Evolutionary conservation across 2,113 vertebrate species (phyloP), one percentile per base, ranked within the genome.

Genomic region (Tragelaphus buxtoni): DNA sequence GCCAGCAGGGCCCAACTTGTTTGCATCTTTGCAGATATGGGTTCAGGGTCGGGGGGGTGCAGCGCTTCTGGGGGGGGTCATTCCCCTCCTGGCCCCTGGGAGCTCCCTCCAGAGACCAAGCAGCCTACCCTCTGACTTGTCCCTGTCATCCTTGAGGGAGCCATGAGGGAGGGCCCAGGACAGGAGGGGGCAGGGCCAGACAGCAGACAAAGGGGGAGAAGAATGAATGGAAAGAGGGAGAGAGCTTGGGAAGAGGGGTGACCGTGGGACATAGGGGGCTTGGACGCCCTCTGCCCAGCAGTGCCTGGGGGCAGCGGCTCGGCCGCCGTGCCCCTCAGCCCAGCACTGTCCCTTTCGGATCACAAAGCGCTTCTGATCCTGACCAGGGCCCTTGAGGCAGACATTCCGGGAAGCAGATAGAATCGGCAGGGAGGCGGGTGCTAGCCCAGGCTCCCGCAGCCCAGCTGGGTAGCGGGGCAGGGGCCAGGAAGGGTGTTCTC

Each of bases 291-390:
- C 51, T 35, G 47, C 35, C 45, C 56, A 30, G 88, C 0, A 42
- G 17, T 0, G 7, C 35, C 88, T 1, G 35, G 56, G 0, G 13
- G 53, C 30, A 17, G 61, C 1, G 53, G 24, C 84, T 3, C 0
- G 0, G 10, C 28, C 51, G 4, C 4, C 0, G 1, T n/a, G 10
- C 69, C 24, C 16, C 10, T 28, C 6, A 32, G 32, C 26, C 14
- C 0, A 22, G 47, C 26, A 49, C 90, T 32, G 42, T 72, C 8
- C 53, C 28, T 16, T 16, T 18, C 0, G 4, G 55, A 42, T 77
- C 51, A 47, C 32, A 90, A 74, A 87, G n/a, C 26, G 26, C 17
- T 22, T 14, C 10, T 24, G 56, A 9, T 4, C 20, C 77, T 61
- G 42, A 63, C 11, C 28, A 4, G 0, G 26, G 24, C 5, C 53